These are phyloP conservation scores for Mactra quadrangularis DNA, from an alignment of 1,140 invertebrate genomes.

Conservation along the genomic window DNA sequence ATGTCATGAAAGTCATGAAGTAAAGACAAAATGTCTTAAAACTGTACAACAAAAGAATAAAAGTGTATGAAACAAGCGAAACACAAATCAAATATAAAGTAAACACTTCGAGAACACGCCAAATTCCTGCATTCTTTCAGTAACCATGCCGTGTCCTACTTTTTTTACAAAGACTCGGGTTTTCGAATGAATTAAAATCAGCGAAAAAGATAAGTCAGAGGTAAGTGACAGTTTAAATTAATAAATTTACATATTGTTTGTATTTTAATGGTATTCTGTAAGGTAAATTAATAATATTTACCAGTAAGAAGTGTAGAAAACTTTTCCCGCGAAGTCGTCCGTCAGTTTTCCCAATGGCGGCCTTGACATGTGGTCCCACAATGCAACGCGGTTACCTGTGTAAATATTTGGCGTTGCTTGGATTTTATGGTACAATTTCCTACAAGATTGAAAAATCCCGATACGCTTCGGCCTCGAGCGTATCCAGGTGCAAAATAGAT, in stretches of 20 bases:
- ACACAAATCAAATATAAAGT: too few relatives aligned
- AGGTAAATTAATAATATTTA: constrained; percentile 1
- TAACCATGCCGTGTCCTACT: constrained; percentile 54
- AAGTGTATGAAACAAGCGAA: too few relatives aligned
- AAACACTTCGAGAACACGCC: too few relatives aligned
- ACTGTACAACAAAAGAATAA: too few relatives aligned
- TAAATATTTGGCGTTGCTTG: constrained; percentile 55
- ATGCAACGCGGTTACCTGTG: constrained; percentile 52
- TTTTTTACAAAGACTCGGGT: constrained; percentile 41
- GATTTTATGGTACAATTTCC: constrained; percentile 41
- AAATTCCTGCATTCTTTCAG: constrained; percentile 1
- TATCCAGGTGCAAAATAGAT: too few relatives aligned
- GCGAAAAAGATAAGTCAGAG: not conserved
- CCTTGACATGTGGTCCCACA: constrained; percentile 59
- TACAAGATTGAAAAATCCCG: not conserved
- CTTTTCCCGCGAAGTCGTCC: constrained; percentile 42
- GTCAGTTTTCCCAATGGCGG: constrained; percentile 54
- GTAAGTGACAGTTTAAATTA: not conserved
- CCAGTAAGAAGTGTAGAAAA: constrained; percentile 12
- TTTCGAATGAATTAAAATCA: not conserved
- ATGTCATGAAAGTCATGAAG: too few relatives aligned
- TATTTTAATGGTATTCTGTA: too few relatives aligned
- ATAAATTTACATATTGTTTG: not conserved
- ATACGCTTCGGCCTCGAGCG: too few relatives aligned
- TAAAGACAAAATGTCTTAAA: too few relatives aligned